These are phyloP conservation scores for Deroplatys truncata DNA, from an alignment of 2,888 invertebrate species.

Conservation along the genomic window DNA sequence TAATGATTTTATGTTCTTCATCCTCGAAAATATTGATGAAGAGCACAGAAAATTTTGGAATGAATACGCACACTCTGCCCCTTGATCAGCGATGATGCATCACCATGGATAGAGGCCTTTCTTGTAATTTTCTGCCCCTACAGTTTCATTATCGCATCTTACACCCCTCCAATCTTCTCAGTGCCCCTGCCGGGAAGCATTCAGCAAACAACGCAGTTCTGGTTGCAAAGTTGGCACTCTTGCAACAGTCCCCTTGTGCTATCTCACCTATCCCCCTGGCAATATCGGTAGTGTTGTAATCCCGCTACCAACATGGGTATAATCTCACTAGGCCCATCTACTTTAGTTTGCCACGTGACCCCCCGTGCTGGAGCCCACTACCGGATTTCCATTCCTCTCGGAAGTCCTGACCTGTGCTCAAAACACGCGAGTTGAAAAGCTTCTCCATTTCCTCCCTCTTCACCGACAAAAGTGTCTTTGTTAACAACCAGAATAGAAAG, in stretches of 20 bases:
- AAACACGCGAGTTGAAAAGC: slow-evolving; percentile 9
- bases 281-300: background rate
- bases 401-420: background rate
- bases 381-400: slow-evolving; percentile 1
- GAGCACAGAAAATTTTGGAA: background rate
- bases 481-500: slow-evolving; percentile 7
- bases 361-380: background rate
- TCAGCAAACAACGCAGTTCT: too few species aligned
- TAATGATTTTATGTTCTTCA: too few species aligned
- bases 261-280: background rate
- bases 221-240: background rate
- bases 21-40: background rate
- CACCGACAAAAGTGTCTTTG: slow-evolving; percentile 24
- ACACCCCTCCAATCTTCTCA: background rate
- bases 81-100: background rate
- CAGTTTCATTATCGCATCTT: background rate
- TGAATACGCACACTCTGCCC: background rate
- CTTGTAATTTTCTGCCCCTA: background rate
- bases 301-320: background rate
- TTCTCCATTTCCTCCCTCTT: background rate
- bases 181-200: background rate
- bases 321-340: background rate
- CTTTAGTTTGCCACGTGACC: background rate
- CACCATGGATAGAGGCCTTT: too few species aligned
- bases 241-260: background rate